phyloP scores from a whole-genome alignment of 2,888 invertebrate genomes.

The Lepas anatifera region DNA sequence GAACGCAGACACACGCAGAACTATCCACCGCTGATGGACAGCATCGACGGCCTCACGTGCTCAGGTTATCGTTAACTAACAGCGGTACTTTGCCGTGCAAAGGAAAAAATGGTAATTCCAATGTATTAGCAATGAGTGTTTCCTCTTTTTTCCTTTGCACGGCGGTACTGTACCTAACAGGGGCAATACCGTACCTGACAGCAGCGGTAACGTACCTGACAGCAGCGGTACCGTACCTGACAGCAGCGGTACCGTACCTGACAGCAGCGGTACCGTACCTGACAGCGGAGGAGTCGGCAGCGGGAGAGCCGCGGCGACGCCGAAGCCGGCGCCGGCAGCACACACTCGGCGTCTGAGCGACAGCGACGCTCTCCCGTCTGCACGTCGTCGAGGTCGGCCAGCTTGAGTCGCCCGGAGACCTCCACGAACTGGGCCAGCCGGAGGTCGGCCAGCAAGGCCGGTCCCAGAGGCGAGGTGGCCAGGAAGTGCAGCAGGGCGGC shows the following conservation, averaged over 20 bases:
- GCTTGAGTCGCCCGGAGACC: conserved; percentile 11
- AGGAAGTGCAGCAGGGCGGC: conserved; percentile 11
- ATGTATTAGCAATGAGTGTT: too few relatives aligned
- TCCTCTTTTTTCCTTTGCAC: too few relatives aligned
- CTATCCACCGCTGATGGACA: too few relatives aligned
- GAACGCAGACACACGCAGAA: too few relatives aligned
- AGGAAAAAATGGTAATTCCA: too few relatives aligned
- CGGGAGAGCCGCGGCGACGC: neutral
- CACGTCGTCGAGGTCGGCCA: conserved; percentile 16
- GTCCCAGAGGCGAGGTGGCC: conserved; percentile 5
- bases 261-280: neutral
- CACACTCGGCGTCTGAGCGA: neutral
- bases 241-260: neutral
- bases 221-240: too few relatives aligned
- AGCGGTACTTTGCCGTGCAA: too few relatives aligned
- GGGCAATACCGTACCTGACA: too few relatives aligned
- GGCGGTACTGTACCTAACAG: too few relatives aligned
- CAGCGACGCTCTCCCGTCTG: conserved; percentile 14
- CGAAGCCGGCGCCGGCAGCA: neutral
- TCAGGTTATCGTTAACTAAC: too few relatives aligned
- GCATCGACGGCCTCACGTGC: too few relatives aligned
- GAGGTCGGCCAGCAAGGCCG: conserved; percentile 14
- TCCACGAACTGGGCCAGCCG: conserved; percentile 16
- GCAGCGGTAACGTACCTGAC: too few relatives aligned
- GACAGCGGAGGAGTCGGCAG: neutral